Evolutionary conservation across 2,113 vertebrate genomes (phyloP).

Genomic region (Danionella cerebrum): DNA sequence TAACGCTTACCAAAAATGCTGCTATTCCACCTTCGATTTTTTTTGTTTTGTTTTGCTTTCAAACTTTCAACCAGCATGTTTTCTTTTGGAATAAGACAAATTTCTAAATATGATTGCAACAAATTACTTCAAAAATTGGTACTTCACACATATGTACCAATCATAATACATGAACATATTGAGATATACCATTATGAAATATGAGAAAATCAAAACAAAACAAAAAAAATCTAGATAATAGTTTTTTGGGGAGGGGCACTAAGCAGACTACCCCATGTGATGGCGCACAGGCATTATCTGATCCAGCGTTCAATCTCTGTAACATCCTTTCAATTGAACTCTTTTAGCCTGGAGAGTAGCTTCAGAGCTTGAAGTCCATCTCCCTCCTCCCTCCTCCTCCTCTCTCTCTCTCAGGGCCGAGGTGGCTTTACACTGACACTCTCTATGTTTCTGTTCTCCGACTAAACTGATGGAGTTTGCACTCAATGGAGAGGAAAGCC

Average conservation of each 20-base stretch:
- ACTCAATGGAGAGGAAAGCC: conserved; percentile 73
- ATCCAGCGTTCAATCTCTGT: conserved; percentile 18
- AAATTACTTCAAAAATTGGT: too few relatives aligned
- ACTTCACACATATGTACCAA: too few relatives aligned
- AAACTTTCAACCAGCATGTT: too few relatives aligned
- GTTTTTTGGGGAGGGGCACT: conserved; percentile 17
- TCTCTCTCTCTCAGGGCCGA: conserved; percentile 50
- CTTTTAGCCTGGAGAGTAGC: neutral
- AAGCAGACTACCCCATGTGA: conserved; percentile 11
- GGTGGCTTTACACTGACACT: conserved; percentile 54
- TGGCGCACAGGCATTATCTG: conserved; percentile 27
- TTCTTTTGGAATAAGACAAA: too few relatives aligned
- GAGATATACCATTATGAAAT: too few relatives aligned
- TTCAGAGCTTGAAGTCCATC: conserved; percentile 4
- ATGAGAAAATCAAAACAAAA: too few relatives aligned
- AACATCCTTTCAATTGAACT: conserved; percentile 6
- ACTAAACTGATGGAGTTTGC: conserved; percentile 69
- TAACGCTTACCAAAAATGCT: too few relatives aligned
- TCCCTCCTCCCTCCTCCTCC: conserved; percentile 44
- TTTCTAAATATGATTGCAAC: too few relatives aligned
- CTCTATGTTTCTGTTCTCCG: conserved; percentile 1
- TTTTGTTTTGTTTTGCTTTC: too few relatives aligned
- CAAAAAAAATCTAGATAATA: neutral
- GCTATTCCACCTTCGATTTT: too few relatives aligned
- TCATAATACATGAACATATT: too few relatives aligned